Evolutionary conservation across 2,797 vertebrate genomes (phyloP), one percentile per base, ranked within the genome.

Genomic region (Falco naumanni): DNA sequence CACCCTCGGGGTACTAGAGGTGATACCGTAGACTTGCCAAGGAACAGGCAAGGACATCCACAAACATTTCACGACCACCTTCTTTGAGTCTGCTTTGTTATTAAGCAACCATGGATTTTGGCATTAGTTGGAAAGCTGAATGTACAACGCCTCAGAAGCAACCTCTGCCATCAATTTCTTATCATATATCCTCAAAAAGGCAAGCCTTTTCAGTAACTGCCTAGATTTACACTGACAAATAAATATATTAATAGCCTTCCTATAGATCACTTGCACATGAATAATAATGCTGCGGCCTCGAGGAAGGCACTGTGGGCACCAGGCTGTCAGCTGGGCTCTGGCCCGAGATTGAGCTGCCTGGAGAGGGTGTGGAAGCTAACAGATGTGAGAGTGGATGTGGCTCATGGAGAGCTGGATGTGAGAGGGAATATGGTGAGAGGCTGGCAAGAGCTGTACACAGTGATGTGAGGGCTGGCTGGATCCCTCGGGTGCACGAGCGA

Each of bases 31-130:
- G 81, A 80, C 50, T 82, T 95, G 90, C 94, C 95, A 96, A 93
- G 72, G 90, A 95, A 96, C 65, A 83, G 1, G 69, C 75, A 91
- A 89, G 75, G 89, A 87, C 92, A 94, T 95, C 94, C 87, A 95
- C 94, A 94, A 97, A 94, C 93, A 95, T 95, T 96, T 95, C 93
- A 95, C 0, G 21, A 89, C 94, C 96, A 95, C 95, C 75, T 96
- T 89, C 81, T 87, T 84, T 82, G 56, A 91, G 80, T 29, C 86
- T 10, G 24, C 60, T 89, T 89, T 87, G 57, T 89, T 92, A 85
- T 91, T 90, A 89, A 95, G 87, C 39, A 82, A 70, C 59, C 75
- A 64, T 26, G n/a, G 29, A 6, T 60, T 93, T 92, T 87, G 57
- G 60, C 56, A 34, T 82, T 76, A 79, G 43, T 72, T 72, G 54